Percentiles rank a stretch among this genome's conserved stretches.
Evolutionary conservation across 37 sponge, comb jelly and placozoan species (phyloP).

Genomic region (Chondrosia reniformis): DNA sequence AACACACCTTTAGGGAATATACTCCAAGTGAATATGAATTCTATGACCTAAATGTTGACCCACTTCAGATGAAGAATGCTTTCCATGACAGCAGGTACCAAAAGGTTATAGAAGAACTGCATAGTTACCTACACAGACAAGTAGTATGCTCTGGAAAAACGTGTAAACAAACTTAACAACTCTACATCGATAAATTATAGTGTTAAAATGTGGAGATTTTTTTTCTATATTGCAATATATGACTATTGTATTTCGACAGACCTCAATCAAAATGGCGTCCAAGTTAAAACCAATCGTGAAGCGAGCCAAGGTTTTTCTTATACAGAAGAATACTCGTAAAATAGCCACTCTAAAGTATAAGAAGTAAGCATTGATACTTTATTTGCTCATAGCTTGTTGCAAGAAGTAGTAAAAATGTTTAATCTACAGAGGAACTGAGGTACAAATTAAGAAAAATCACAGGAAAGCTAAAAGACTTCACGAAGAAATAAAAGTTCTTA

Average conservation of each 20-base stretch:
- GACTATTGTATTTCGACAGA: too few relatives aligned
- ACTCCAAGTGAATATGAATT: conserved; percentile 54
- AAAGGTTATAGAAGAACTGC: conserved; percentile 33
- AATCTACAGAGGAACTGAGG: neutral
- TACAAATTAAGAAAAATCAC: neutral
- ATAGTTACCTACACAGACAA: conserved; percentile 42
- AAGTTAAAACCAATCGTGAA: conserved; percentile 39
- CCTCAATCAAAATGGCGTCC: neutral
- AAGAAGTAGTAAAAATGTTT: neutral
- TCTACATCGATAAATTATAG: too few relatives aligned
- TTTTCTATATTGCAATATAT: too few relatives aligned
- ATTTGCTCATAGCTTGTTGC: neutral
- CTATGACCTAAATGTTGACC: conserved; percentile 53
- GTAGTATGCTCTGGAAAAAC: conserved; percentile 41
- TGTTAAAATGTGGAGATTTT: too few relatives aligned
- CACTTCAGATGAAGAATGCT: conserved; percentile 65
- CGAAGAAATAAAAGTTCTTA: neutral
- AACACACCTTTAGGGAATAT: conserved; percentile 18
- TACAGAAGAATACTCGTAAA: conserved; percentile 34
- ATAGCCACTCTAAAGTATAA: conserved; percentile 20
- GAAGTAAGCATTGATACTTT: conserved; percentile 16
- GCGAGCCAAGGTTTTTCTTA: conserved; percentile 34
- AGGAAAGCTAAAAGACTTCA: neutral
- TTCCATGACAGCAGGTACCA: conserved; percentile 16
- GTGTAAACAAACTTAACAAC: neutral